phyloP scores from a whole-genome alignment of 2,113 vertebrate genomes.

The Oophaga pumilio region DNA sequence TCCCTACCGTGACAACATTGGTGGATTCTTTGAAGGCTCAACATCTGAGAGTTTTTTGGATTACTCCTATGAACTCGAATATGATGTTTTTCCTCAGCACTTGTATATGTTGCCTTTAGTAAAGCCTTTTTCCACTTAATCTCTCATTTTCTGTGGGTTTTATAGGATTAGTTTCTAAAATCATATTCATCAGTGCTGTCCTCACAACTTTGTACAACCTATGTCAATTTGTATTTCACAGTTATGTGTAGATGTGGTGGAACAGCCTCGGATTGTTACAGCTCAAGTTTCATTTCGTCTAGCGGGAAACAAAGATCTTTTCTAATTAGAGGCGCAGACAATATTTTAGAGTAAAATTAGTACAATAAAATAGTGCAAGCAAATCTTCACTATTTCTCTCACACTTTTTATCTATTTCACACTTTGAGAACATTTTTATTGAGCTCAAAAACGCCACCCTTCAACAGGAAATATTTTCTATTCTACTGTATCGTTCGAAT shows the following conservation, averaged over 20 bases:
- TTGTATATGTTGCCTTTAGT: slow-evolving; percentile 15
- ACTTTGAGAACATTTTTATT: neutral
- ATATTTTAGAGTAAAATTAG: neutral
- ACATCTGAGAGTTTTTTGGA: slow-evolving; percentile 28
- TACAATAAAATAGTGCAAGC: neutral
- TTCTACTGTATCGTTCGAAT: neutral
- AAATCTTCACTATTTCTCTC: neutral
- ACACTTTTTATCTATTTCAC: neutral
- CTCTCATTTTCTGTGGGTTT: slow-evolving; percentile 1
- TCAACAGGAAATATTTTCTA: neutral
- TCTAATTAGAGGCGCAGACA: neutral
- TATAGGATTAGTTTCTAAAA: slow-evolving; percentile 11
- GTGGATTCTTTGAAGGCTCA: slow-evolving; percentile 32
- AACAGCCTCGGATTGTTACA: neutral
- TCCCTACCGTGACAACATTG: slow-evolving; percentile 9
- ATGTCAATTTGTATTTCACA: neutral
- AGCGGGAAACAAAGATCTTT: neutral
- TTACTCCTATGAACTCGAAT: neutral
- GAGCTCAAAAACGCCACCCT: no score
- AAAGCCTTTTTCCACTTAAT: neutral
- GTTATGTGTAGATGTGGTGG: neutral
- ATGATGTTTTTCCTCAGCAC: slow-evolving; percentile 16
- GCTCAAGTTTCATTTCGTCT: neutral
- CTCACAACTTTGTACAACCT: slow-evolving; percentile 6
- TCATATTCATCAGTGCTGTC: neutral